phyloP scores from a whole-genome alignment of 2,888 invertebrate species.

The Pasiphila rectangulata region DNA sequence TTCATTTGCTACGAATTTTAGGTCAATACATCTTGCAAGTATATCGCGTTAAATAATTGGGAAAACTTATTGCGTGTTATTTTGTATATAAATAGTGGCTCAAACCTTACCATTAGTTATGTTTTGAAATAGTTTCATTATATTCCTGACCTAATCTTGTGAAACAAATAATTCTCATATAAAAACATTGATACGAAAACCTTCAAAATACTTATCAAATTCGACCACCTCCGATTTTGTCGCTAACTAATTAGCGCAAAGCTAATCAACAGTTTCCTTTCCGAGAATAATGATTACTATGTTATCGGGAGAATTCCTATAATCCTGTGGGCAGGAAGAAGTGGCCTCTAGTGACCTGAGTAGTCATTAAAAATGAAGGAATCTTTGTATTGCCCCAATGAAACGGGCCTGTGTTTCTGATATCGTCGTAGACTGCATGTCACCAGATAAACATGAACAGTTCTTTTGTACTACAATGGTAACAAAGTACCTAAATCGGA shows the following conservation, averaged over 20 bases:
- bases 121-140: too few relatives aligned
- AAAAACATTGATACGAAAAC: too few relatives aligned
- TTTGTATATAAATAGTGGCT: too few relatives aligned
- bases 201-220: too few relatives aligned
- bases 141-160: too few relatives aligned
- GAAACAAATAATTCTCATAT: too few relatives aligned
- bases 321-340: slow-evolving; percentile 56
- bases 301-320: slow-evolving; percentile 47
- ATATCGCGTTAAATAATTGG: too few relatives aligned
- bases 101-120: too few relatives aligned
- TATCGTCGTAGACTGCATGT: slow-evolving; percentile 71
- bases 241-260: slow-evolving; percentile 15
- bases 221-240: slow-evolving; percentile 14
- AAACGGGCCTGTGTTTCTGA: slow-evolving; percentile 46
- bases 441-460: slow-evolving; percentile 61
- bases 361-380: slow-evolving; percentile 61
- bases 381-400: slow-evolving; percentile 49
- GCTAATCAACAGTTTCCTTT: slow-evolving; percentile 50
- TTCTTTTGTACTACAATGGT: slow-evolving; percentile 28
- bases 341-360: slow-evolving; percentile 58
- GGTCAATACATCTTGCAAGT: too few relatives aligned
- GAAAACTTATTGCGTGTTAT: too few relatives aligned
- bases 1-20: too few relatives aligned
- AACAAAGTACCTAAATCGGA: slow-evolving; percentile 15
- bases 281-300: slow-evolving; percentile 59